These are phyloP conservation scores for Lagodon rhomboides DNA, from an alignment of 2,797 vertebrate species.

Conservation along the genomic window DNA sequence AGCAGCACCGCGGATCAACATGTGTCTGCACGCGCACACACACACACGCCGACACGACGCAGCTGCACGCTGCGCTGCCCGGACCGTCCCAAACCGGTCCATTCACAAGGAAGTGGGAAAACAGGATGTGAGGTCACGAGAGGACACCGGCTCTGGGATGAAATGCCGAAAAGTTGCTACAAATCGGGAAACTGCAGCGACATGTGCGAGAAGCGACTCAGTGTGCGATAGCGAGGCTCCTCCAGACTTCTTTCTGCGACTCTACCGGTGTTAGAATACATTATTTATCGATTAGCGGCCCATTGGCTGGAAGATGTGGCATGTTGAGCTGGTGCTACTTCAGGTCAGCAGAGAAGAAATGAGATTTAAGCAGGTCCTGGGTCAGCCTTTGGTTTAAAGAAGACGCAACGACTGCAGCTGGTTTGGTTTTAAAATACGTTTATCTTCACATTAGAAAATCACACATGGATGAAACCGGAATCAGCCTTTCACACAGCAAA, in stretches of 20 bases:
- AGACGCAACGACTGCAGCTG: constrained; percentile 8
- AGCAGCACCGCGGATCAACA: background rate
- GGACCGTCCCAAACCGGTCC: constrained; percentile 75
- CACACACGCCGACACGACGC: constrained; percentile 39
- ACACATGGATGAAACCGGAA: background rate
- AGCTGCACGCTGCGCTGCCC: constrained; percentile 49
- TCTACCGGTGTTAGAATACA: background rate
- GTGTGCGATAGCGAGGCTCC: background rate
- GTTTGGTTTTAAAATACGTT: constrained; percentile 26
- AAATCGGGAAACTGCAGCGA: background rate
- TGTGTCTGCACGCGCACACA: constrained; percentile 39
- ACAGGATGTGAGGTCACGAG: constrained; percentile 84
- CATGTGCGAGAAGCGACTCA: background rate
- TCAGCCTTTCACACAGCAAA: background rate
- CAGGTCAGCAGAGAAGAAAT: constrained; percentile 14
- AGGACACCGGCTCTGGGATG: constrained; percentile 55
- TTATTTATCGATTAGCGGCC: too few relatives aligned
- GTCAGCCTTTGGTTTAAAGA: background rate
- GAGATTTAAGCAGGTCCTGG: background rate
- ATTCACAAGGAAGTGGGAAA: constrained; percentile 73
- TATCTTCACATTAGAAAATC: constrained; percentile 23
- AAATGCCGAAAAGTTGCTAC: constrained; percentile 31
- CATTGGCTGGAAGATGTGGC: background rate
- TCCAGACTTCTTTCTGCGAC: too few relatives aligned
- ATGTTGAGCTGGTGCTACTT: constrained; percentile 7